Evolutionary conservation across 2,113 vertebrate genomes (phyloP).

Genomic region (Planiliza haematocheilus): DNA sequence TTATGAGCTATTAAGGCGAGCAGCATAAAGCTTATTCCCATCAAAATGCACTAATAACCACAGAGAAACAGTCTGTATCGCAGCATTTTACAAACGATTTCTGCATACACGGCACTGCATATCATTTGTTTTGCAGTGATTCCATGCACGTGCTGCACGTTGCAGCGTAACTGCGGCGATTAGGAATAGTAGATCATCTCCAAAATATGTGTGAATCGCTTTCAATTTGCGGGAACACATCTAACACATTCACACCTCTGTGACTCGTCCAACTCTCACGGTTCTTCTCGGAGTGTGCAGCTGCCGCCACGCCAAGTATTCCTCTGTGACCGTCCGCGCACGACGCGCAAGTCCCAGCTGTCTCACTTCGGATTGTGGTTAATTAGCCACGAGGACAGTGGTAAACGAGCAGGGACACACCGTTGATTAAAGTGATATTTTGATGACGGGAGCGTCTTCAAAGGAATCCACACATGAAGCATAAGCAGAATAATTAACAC

Average conservation of each 20-base stretch:
- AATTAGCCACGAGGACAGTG: conserved; percentile 71
- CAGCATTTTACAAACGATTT: not conserved
- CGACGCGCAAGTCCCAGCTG: conserved; percentile 29
- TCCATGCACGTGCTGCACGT: not conserved
- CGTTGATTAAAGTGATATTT: conserved; percentile 73
- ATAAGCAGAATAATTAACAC: conserved; percentile 71
- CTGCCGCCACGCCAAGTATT: conserved; percentile 8
- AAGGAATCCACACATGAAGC: conserved; percentile 67
- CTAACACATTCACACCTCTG: not conserved
- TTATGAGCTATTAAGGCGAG: not conserved
- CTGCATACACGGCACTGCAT: not conserved
- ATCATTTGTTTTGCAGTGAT: not conserved
- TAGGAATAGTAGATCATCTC: not conserved
- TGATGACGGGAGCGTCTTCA: conserved; percentile 64
- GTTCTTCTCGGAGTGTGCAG: not conserved
- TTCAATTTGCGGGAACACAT: not conserved
- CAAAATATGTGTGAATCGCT: not conserved
- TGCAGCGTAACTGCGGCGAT: not conserved
- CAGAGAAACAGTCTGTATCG: conserved; percentile 10
- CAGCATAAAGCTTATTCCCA: not conserved
- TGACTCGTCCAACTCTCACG: conserved; percentile 22
- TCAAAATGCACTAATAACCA: conserved; percentile 3
- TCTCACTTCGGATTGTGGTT: conserved; percentile 51
- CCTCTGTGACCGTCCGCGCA: conserved; percentile 34
- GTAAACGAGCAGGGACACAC: conserved; percentile 63